A percentile compares a stretch with the other conserved stretches of the same genome.
These are phyloP conservation scores for Apamea epomidion DNA, from an alignment of 2,888 invertebrate genomes.

Conservation along the genomic window DNA sequence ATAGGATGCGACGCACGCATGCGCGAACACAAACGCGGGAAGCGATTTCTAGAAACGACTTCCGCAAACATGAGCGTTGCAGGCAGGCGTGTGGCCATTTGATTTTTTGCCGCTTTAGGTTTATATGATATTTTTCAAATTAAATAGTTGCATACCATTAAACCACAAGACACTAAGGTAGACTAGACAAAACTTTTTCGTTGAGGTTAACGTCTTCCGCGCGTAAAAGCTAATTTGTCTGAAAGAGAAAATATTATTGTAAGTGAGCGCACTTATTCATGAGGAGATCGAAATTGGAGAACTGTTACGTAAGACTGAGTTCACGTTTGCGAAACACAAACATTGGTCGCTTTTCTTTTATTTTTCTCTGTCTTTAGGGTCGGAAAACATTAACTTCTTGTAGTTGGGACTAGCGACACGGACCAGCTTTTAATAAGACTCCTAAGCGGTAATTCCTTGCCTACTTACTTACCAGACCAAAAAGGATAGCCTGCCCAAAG, in stretches of 20 bases:
- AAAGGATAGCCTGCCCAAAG: not conserved
- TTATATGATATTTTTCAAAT: slow-evolving; percentile 21
- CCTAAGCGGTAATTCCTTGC: not conserved
- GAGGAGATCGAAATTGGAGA: slow-evolving; percentile 50
- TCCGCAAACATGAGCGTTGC: slow-evolving; percentile 73
- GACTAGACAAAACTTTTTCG: not conserved
- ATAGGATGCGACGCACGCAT: slow-evolving; percentile 80
- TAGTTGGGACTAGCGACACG: not conserved
- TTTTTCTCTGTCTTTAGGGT: slow-evolving; percentile 18
- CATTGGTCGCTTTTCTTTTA: slow-evolving; percentile 26
- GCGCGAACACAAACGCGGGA: slow-evolving; percentile 85
- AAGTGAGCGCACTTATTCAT: slow-evolving; percentile 58
- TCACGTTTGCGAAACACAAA: slow-evolving; percentile 42
- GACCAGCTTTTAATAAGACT: slow-evolving; percentile 8
- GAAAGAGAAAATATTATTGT: slow-evolving; percentile 41
- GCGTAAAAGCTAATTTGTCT: slow-evolving; percentile 19
- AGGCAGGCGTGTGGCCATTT: slow-evolving; percentile 60
- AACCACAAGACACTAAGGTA: not conserved
- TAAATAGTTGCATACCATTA: not conserved
- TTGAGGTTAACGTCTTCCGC: not conserved
- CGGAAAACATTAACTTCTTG: slow-evolving; percentile 12
- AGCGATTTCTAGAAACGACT: slow-evolving; percentile 84
- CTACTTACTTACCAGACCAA: not conserved
- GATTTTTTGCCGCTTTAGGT: slow-evolving; percentile 53
- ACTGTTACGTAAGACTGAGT: slow-evolving; percentile 45